Percentiles rank a stretch among this genome's conserved stretches.
These are phyloP conservation scores for Seriola aureovittata DNA, from an alignment of 2,113 vertebrate species.

Conservation along the genomic window DNA sequence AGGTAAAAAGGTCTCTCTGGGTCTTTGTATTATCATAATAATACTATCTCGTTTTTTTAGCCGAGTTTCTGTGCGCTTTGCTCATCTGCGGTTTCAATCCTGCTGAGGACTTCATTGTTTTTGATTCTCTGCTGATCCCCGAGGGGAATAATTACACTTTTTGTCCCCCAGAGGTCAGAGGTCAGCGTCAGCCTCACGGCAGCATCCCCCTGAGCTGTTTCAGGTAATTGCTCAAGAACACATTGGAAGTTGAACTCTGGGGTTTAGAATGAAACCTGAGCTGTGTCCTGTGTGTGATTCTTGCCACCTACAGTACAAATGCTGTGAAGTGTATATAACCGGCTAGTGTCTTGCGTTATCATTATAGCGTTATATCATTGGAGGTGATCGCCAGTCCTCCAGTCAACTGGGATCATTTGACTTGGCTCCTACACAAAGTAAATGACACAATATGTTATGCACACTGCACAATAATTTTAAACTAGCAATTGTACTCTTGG, in stretches of 20 bases:
- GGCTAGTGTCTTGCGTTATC: too few species aligned
- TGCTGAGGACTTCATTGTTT: neutral
- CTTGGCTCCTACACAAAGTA: too few species aligned
- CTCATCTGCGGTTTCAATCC: neutral
- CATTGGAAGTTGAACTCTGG: neutral
- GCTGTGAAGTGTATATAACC: neutral
- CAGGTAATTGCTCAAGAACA: neutral
- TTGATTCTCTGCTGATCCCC: neutral
- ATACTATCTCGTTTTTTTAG: neutral
- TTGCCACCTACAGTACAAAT: neutral
- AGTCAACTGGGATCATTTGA: too few species aligned
- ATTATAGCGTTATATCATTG: too few species aligned
- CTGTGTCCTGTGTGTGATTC: neutral
- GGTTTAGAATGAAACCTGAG: neutral
- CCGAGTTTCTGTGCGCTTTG: neutral
- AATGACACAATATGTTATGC: too few species aligned
- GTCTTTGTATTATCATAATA: constrained; percentile 11
- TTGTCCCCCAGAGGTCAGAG: neutral
- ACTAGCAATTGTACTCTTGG: too few species aligned
- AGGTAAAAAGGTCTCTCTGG: neutral
- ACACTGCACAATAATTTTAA: too few species aligned
- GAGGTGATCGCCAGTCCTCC: too few species aligned
- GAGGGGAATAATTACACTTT: neutral
- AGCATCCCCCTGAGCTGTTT: neutral
- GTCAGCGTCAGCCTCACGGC: neutral